Evolutionary conservation across 2,113 vertebrate species (phyloP), one percentile per base, ranked within the genome.

Genomic region (Triplophysa dalaica): DNA sequence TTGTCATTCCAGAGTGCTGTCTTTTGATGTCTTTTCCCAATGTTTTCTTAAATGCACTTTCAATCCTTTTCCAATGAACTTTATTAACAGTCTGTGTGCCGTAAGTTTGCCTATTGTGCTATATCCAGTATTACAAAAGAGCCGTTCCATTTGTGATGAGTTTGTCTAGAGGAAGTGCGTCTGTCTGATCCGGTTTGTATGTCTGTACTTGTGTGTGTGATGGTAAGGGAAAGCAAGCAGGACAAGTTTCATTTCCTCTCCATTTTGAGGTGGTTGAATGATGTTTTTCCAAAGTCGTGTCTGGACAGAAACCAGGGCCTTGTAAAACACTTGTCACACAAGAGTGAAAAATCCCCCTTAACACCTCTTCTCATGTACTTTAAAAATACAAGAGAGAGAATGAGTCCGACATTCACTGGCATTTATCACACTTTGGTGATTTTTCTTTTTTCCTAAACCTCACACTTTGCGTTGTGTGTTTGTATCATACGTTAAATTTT

Each of bases 181-280:
- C 68, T 29, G 24, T 78, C 52, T 69, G 33, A 7, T 78, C 11
- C 10, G 9, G 24, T 63, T 7, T 17, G 22, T 64, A 45, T 50
- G 24, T 61, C 48, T 77, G 3, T 65, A 26, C 52, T 43, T 43
- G 60, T 24, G 52, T 43, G 7, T 62, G n/a, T 45, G 17, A 19
- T 3, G 1, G 48, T 69, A 33, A 56, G 52, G 29, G 38, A 21
- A 45, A 4, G 54, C 48, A 62, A 17, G 16, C 48, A 43, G 26
- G 10, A 29, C 60, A 66, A 70, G 70, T 77, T 76, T 70, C 66
- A 70, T 69, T 79, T 84, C 78, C 70, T 75, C n/a, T 63, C 12
- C 14, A 14, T 29, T 48, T 43, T 70, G 70, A 69, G 24, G 43
- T 50, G 19, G 26, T 48, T 78, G 70, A 75, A 58, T 63, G 72